phyloP scores from a whole-genome alignment of 2,797 vertebrate species.

The Dendrocincla fuliginosa region DNA sequence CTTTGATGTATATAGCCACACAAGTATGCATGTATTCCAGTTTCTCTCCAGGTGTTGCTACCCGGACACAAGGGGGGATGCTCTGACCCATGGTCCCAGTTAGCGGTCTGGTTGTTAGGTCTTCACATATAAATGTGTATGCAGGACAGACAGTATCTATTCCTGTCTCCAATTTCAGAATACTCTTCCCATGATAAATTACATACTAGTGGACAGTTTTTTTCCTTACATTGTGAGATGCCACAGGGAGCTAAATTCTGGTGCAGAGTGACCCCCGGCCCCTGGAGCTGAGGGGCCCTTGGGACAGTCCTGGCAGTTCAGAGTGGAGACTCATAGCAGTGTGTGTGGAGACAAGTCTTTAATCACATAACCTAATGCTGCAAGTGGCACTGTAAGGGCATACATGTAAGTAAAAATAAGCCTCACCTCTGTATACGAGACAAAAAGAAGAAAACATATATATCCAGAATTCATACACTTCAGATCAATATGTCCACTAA shows the following conservation, averaged over 20 bases:
- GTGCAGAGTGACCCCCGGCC: not conserved
- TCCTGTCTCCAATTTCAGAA: not conserved
- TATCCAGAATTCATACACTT: not conserved
- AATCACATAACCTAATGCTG: not conserved
- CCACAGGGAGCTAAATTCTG: not conserved
- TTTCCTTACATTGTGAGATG: not conserved
- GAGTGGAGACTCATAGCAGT: too few relatives aligned
- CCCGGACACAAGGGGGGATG: rapidly evolving
- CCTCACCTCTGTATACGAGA: not conserved
- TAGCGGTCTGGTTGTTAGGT: not conserved
- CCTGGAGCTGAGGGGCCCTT: not conserved
- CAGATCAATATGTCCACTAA: not conserved
- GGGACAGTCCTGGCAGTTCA: not conserved
- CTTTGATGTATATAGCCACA: not conserved
- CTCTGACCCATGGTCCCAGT: not conserved
- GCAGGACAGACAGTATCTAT: not conserved
- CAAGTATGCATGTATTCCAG: not conserved
- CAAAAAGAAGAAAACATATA: not conserved
- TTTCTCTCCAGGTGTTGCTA: not conserved
- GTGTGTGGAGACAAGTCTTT: not conserved
- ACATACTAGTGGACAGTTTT: too few relatives aligned
- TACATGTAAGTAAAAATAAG: not conserved
- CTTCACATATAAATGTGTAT: not conserved
- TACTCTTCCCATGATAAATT: not conserved
- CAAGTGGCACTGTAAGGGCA: not conserved